phyloP scores from a whole-genome alignment of 2,888 invertebrate genomes.

The Creontiades dilutus region DNA sequence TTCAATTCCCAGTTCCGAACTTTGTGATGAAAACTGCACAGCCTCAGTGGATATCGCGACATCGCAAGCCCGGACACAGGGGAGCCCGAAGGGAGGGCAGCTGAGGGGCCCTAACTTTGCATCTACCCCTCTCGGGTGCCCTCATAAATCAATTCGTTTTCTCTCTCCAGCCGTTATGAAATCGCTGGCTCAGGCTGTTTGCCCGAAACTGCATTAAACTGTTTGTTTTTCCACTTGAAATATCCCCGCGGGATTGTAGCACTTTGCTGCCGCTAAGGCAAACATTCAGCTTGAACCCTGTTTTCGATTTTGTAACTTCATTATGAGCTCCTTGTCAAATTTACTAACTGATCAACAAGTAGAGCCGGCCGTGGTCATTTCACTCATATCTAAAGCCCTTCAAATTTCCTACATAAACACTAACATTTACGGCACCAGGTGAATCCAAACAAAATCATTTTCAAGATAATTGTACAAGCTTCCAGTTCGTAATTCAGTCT shows the following conservation, averaged over 20 bases:
- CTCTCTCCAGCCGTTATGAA: conserved; percentile 11
- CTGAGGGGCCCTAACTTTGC: neutral
- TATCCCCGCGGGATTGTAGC: neutral
- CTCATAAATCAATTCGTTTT: conserved; percentile 33
- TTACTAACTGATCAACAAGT: too few species aligned
- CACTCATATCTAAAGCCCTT: too few species aligned
- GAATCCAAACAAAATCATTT: too few species aligned
- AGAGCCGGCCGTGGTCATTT: too few species aligned
- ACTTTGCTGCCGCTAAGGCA: neutral
- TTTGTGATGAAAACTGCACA: neutral
- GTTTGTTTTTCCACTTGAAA: conserved; percentile 46
- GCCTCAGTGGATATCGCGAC: neutral
- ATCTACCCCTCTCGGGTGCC: neutral
- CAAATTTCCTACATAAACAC: too few species aligned
- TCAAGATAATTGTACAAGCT: too few species aligned
- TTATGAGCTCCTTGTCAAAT: too few species aligned
- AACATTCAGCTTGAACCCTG: neutral
- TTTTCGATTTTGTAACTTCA: too few species aligned
- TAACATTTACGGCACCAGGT: too few species aligned
- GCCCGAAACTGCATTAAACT: conserved; percentile 6
- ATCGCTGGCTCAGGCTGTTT: conserved; percentile 2
- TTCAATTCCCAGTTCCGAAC: too few species aligned
- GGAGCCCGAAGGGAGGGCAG: neutral
- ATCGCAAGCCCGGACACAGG: neutral
- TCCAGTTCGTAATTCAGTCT: too few species aligned